phyloP scores from a whole-genome alignment of 2,888 invertebrate species.

The Drosophila cognata region DNA sequence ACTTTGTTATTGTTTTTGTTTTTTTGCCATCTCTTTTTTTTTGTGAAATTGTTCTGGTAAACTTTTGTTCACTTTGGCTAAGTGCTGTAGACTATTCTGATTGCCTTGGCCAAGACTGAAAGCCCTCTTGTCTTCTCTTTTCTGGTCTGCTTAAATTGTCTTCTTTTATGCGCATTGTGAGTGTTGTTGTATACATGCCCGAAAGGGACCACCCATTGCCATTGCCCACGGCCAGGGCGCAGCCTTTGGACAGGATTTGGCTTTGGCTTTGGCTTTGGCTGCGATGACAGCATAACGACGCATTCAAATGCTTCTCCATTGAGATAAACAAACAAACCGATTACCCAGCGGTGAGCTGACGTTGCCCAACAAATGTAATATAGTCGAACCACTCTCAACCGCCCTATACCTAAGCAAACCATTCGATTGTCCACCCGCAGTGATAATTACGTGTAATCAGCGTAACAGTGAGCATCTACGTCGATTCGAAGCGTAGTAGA shows the following conservation, averaged over 20 bases:
- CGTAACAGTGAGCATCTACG: slow-evolving; percentile 24
- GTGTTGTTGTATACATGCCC: not conserved
- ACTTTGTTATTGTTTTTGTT: slow-evolving; percentile 5
- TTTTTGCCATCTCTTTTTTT: not conserved
- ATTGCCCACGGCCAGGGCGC: slow-evolving; percentile 33
- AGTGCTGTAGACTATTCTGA: slow-evolving; percentile 41
- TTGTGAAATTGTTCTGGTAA: slow-evolving; percentile 44
- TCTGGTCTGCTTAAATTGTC: slow-evolving; percentile 21
- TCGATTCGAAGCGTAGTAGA: slow-evolving; percentile 23
- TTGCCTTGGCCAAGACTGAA: slow-evolving; percentile 33
- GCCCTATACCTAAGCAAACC: slow-evolving; percentile 3
- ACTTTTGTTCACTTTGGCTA: slow-evolving; percentile 40
- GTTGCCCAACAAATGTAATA: slow-evolving; percentile 1
- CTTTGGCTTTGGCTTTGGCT: slow-evolving; percentile 3
- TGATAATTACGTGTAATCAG: slow-evolving; percentile 68
- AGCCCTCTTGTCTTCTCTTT: slow-evolving; percentile 6
- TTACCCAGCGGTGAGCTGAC: slow-evolving; percentile 71
- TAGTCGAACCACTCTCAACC: not conserved
- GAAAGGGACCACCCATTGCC: slow-evolving; percentile 50
- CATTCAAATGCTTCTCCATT: slow-evolving; percentile 63
- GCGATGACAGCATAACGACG: slow-evolving; percentile 74
- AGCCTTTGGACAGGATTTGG: slow-evolving; percentile 11
- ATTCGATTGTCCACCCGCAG: slow-evolving; percentile 43
- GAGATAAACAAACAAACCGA: slow-evolving; percentile 75
- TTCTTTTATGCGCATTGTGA: slow-evolving; percentile 26